Conservation (phyloP, 2,113 vertebrate species). For the Climacteris rufus region DNA sequence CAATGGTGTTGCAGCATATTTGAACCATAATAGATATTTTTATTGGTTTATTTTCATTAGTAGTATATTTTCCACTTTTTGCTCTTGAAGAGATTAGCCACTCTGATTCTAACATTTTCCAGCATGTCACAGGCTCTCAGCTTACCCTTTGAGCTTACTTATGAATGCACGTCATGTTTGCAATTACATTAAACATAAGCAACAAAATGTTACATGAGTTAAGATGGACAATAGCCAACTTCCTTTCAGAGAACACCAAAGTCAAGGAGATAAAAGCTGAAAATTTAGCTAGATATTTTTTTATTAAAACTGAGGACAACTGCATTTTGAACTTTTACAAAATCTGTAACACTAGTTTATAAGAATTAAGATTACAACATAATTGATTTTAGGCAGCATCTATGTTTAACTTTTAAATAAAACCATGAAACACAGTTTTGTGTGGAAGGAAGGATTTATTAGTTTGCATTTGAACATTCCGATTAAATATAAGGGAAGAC, state of each 20-base stretch:
- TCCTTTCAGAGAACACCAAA: constrained; percentile 20
- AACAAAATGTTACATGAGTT: constrained; percentile 62
- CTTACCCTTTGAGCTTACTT: constrained; percentile 48
- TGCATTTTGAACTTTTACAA: neutral
- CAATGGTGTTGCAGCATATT: neutral
- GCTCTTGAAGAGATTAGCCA: constrained; percentile 7
- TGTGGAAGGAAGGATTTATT: neutral
- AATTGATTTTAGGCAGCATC: neutral
- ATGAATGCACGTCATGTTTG: constrained; percentile 56
- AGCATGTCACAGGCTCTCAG: neutral
- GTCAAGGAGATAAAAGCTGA: constrained; percentile 14
- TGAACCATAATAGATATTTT: neutral
- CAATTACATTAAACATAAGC: constrained; percentile 64
- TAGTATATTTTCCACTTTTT: constrained; percentile 8
- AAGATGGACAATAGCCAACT: constrained; percentile 63
- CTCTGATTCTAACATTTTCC: constrained; percentile 11
- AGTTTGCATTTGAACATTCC: neutral
- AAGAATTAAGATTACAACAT: neutral
- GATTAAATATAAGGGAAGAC: neutral
- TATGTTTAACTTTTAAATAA: neutral
- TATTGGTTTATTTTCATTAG: constrained; percentile 43
- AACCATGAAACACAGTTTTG: neutral
- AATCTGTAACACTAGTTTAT: neutral
- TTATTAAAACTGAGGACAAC: neutral
- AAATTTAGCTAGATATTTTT: constrained; percentile 6